Conservation (phyloP, 2,797 vertebrate genomes). For the Platalea minor region DNA sequence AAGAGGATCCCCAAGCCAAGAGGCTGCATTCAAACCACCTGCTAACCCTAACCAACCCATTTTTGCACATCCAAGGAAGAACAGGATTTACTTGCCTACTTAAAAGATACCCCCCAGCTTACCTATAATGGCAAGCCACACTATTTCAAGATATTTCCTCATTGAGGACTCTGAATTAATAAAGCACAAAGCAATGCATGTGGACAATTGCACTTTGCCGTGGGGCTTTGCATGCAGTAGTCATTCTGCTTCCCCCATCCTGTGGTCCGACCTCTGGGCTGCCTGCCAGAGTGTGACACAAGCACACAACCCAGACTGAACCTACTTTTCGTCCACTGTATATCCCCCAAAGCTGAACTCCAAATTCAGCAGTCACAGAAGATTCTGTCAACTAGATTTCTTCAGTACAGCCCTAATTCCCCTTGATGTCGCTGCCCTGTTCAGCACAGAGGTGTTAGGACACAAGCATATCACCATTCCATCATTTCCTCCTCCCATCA, state of each 20-base stretch:
- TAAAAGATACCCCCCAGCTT: not conserved
- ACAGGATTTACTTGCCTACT: not conserved
- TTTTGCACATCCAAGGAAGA: not conserved
- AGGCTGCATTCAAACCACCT: not conserved
- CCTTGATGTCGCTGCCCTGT: not conserved
- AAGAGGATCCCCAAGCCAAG: not conserved
- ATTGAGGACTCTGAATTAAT: not conserved
- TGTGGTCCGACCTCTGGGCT: not conserved
- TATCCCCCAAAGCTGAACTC: not conserved
- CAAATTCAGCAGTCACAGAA: not conserved
- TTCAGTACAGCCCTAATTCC: not conserved
- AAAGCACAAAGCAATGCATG: not conserved
- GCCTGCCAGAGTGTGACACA: not conserved
- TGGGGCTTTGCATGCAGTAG: too few species aligned
- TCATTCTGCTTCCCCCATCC: not conserved
- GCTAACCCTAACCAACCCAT: too few species aligned
- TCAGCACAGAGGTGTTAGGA: not conserved
- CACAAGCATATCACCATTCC: not conserved
- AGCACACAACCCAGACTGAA: not conserved
- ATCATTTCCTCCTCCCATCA: not conserved
- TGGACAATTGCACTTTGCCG: not conserved
- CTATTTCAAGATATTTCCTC: not conserved
- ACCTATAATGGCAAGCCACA: not conserved
- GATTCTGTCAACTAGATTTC: not conserved
- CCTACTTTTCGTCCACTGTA: not conserved